Conservation (phyloP, 2,888 invertebrate genomes). For the Tipula confusa region DNA sequence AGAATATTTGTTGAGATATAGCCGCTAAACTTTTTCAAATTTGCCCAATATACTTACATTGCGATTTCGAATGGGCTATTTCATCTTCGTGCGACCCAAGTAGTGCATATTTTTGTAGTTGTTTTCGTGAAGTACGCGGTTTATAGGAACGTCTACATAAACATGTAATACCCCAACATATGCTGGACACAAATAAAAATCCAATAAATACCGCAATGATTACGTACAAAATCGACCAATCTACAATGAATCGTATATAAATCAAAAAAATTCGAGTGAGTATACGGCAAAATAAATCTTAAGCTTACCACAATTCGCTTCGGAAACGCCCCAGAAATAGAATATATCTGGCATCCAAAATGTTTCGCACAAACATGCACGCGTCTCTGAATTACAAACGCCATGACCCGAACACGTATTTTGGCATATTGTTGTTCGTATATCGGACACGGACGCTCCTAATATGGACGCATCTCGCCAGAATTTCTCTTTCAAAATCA, state of each 20-base stretch:
- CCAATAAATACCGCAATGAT: constrained; percentile 66
- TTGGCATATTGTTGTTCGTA: constrained; percentile 84
- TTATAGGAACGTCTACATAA: constrained; percentile 55
- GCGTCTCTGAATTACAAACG: constrained; percentile 74
- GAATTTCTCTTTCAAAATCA: constrained; percentile 62
- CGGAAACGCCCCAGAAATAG: constrained; percentile 59
- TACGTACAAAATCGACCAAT: constrained; percentile 92
- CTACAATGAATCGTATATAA: constrained; percentile 50
- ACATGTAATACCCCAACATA: constrained; percentile 61
- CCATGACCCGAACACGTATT: constrained; percentile 93
- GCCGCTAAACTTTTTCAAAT: constrained; percentile 21
- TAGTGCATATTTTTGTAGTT: constrained; percentile 64
- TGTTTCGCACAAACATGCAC: constrained; percentile 85
- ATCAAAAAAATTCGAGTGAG: too few species aligned
- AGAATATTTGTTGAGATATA: constrained; percentile 38
- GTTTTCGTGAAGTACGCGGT: constrained; percentile 48
- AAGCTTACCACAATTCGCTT: constrained; percentile 73
- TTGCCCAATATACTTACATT: constrained; percentile 12
- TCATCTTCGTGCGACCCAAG: constrained; percentile 68
- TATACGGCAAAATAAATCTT: too few species aligned
- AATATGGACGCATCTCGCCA: constrained; percentile 66
- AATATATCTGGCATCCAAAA: constrained; percentile 94
- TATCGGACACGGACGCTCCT: constrained; percentile 64
- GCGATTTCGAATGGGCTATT: constrained; percentile 44
- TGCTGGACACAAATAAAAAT: constrained; percentile 58